Evolutionary conservation across 2,113 vertebrate genomes (phyloP), one percentile per base, ranked within the genome.

Genomic region (Salvelinus sp.): DNA sequence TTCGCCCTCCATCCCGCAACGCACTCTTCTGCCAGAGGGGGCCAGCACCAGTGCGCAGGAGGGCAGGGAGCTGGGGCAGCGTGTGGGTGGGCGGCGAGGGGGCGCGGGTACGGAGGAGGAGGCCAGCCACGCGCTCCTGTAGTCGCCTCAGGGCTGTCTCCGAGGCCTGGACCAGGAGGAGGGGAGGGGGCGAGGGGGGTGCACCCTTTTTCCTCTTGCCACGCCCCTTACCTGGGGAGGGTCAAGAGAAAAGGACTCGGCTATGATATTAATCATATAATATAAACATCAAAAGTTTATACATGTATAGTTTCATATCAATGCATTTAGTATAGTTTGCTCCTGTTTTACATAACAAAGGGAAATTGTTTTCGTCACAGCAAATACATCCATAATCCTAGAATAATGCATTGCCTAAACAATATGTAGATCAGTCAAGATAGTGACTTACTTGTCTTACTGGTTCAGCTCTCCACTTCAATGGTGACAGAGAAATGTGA

Each of bases 1-100:
- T 63, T 80, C 12, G 80, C 14, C 58, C 76, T 64, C 72, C 75
- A 3, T 79, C 86, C 0, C 82, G 86, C 78, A 98, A 91, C 6
- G 93, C 62, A 20, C 97, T 99, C 88, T 91, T 90, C 48, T 93
- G 88, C 97, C 98, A 99, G 28, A 98, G 89, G 28, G 90, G 90
- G 72, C 89, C 89, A 30, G 70, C 79, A 27, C 71, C 79, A 6
- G 76, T 86, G 5, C 38, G 86, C 88, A 87, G 54, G 77, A 3
- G 25, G 91, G 84, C 76, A 97, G 91, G 13, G 72, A 84, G 76
- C 97, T 97, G 22, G 87, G 50, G 20, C 92, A 83, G 47, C 94
- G 92, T 0, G 81, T 90, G 0, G 96, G 95, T 96, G 20, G 92
- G 88, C 33, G 93, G 91, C 23, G 90, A 77, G 0, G 92, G 91